phyloP scores from a whole-genome alignment of 2,113 vertebrate species.

The Sarotherodon lohbergeri region DNA sequence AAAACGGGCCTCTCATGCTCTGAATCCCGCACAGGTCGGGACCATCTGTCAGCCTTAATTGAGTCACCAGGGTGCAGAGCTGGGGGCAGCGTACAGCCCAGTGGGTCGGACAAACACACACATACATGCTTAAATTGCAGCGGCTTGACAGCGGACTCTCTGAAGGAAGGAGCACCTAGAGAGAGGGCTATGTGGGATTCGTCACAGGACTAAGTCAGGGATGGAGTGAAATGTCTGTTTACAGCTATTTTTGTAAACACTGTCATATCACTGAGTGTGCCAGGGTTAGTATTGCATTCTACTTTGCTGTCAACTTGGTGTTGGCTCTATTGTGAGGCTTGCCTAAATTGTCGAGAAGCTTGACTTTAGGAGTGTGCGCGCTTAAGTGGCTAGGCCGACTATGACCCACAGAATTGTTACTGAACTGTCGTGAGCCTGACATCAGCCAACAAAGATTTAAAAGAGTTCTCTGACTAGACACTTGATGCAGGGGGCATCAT shows the following conservation, averaged over 20 bases:
- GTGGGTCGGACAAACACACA: slow-evolving; percentile 54
- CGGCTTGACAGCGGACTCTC: slow-evolving; percentile 15
- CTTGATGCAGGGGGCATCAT: background rate
- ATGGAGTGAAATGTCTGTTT: slow-evolving; percentile 29
- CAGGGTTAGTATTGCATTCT: background rate
- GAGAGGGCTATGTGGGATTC: slow-evolving; percentile 12
- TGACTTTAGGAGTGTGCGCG: background rate
- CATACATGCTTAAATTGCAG: slow-evolving; percentile 25
- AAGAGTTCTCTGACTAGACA: background rate
- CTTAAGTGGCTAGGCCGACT: background rate
- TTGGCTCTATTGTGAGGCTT: slow-evolving; percentile 5
- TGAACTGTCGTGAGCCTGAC: slow-evolving; percentile 50
- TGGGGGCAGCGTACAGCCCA: slow-evolving; percentile 43
- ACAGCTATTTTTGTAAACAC: slow-evolving; percentile 11
- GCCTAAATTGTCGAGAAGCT: slow-evolving; percentile 3
- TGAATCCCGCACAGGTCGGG: slow-evolving; percentile 69
- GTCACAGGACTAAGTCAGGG: background rate
- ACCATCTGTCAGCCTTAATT: slow-evolving; percentile 78
- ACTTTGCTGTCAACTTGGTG: slow-evolving; percentile 11
- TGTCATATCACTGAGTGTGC: background rate
- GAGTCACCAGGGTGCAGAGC: slow-evolving; percentile 72
- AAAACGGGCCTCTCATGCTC: slow-evolving; percentile 68
- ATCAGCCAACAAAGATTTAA: slow-evolving; percentile 37
- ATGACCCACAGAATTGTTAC: slow-evolving; percentile 33
- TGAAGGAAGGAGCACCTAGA: slow-evolving; percentile 18